These are phyloP conservation scores for Exephanes ischioxanthus DNA, from an alignment of 2,888 invertebrate genomes.

Conservation along the genomic window DNA sequence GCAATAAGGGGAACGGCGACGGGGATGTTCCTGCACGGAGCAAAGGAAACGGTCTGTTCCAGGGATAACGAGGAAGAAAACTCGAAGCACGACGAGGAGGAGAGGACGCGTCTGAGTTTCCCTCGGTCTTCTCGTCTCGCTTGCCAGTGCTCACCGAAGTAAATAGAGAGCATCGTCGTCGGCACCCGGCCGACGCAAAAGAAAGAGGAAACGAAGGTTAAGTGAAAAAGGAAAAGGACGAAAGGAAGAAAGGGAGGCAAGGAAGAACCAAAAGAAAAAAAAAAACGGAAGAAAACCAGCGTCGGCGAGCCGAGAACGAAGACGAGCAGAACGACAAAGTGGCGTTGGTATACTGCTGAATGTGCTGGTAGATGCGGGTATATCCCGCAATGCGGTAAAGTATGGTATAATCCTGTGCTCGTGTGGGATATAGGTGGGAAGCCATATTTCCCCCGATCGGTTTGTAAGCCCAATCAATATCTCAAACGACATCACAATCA, in stretches of 20 bases:
- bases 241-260: conserved; percentile 15
- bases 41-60: conserved; percentile 61
- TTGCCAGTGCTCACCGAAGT: conserved; percentile 59
- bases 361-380: conserved; percentile 57
- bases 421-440: conserved; percentile 8
- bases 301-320: conserved; percentile 41
- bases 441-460: conserved; percentile 69
- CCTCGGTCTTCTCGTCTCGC: conserved; percentile 56
- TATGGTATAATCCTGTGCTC: conserved; percentile 17
- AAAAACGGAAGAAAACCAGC: conserved; percentile 14
- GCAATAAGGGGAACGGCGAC: conserved; percentile 46
- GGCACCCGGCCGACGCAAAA: conserved; percentile 48
- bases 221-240: conserved; percentile 45
- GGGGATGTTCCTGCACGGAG: conserved; percentile 42
- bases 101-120: conserved; percentile 47
- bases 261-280: conserved; percentile 11
- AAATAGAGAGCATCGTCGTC: conserved; percentile 45
- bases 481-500: neutral
- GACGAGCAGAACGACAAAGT: conserved; percentile 45
- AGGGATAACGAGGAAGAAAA: conserved; percentile 66
- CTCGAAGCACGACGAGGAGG: conserved; percentile 55
- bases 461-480: conserved; percentile 73
- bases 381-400: conserved; percentile 74
- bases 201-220: conserved; percentile 61
- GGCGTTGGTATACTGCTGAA: conserved; percentile 12